Conservation (phyloP, 1,140 invertebrate genomes). For the Grapholita molesta region DNA sequence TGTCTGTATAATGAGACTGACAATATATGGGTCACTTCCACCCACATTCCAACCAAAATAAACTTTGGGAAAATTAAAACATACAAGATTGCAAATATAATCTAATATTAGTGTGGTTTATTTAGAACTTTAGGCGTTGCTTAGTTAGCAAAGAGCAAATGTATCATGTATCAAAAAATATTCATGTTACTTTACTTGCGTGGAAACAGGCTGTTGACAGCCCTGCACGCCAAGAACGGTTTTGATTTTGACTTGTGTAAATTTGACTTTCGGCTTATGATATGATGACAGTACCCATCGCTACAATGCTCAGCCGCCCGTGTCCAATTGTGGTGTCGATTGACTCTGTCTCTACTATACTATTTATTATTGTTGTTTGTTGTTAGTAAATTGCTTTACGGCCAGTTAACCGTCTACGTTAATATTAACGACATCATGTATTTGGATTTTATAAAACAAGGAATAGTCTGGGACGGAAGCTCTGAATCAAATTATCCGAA, state of each 20-base stretch:
- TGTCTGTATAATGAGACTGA: no score
- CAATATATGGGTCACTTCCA: no score
- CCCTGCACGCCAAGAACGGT: neutral
- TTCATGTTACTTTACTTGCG: no score
- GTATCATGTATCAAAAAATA: no score
- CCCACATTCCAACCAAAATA: no score
- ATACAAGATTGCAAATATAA: no score
- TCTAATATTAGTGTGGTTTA: no score
- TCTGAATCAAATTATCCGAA: no score
- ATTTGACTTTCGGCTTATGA: neutral
- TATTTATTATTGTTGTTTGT: neutral
- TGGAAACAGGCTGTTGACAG: neutral
- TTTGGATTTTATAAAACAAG: neutral
- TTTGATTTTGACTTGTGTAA: slow-evolving; percentile 12
- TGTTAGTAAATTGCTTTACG: neutral
- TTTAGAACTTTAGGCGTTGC: no score
- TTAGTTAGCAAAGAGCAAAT: no score
- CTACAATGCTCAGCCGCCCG: neutral
- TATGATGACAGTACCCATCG: neutral
- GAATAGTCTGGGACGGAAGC: neutral
- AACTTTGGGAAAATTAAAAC: no score
- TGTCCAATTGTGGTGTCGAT: slow-evolving; percentile 7
- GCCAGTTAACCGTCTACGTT: neutral
- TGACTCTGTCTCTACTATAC: neutral
- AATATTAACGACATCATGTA: neutral